Base-by-base conservation (phyloP, 2,888 invertebrate species). In the Palloptera scutellata region DNA sequence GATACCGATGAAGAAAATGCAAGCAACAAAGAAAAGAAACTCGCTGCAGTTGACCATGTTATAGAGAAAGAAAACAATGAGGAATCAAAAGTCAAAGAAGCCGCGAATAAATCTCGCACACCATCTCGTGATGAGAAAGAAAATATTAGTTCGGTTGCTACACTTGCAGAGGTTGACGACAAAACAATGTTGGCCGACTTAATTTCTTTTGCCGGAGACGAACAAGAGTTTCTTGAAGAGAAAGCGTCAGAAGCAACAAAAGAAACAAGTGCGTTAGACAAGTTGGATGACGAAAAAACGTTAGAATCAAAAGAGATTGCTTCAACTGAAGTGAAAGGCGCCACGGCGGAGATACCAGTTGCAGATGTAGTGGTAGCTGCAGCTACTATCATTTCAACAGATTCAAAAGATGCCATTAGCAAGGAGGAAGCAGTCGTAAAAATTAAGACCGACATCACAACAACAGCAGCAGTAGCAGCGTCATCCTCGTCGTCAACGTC, bases 91-190 rank as follows among this genome's bases (percentile, higher is more conserved):
- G 60, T 61, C 54, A 41, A 64, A 68, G 61, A 66, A 53, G 61
- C 70, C 41, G 70, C 66, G 43, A 58, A 65, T 9, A 70, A 70
- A 53, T 73, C 69, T 61, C 66, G 66, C 41, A 70, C 69, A 41
- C 54, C 72, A 69, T 45, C 61, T 45, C 53, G 62, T 53, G 61
- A 52, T 59, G 70, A 71, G 17, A 6, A 64, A 30, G 66, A 64
- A 61, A 55, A 65, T 58, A 19, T 54, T 55, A 19, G 20, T 53
- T 19, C 53, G 63, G 15, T 1, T 48, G 41, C 68, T 6, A 53
- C 67, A 12, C 41, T 61, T 13, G 69, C 70, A 12, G 20, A n/a
- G 15, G 54, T 54, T 48, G 48, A 48, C 13, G 5, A 11, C 13
- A 19, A 17, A n/a, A 15, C 54, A 13, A 13, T 54, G 6, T 54